Conservation (phyloP, 2,113 vertebrate species). For the Paraplagusia blochii region DNA sequence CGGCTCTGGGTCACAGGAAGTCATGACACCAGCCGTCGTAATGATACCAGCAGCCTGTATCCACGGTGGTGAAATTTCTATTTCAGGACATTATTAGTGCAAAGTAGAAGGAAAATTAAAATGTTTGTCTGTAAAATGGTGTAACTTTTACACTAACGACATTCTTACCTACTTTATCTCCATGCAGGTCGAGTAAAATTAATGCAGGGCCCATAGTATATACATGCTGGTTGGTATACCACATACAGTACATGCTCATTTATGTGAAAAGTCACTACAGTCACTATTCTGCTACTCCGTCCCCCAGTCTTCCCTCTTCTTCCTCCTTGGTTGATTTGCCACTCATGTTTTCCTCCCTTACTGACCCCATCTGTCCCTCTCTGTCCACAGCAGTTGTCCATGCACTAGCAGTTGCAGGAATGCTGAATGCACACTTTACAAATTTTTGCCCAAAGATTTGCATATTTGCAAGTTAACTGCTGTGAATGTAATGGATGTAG, state of each 20-base stretch:
- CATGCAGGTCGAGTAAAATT: too few relatives aligned
- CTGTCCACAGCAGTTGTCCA: constrained; percentile 63
- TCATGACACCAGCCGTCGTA: constrained; percentile 15
- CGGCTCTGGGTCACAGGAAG: constrained; percentile 46
- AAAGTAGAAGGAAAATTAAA: too few relatives aligned
- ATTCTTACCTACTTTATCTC: too few relatives aligned
- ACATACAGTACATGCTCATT: constrained; percentile 38
- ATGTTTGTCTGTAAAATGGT: too few relatives aligned
- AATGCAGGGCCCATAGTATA: too few relatives aligned
- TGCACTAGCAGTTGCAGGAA: constrained; percentile 62
- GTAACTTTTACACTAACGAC: too few relatives aligned
- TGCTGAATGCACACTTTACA: constrained; percentile 69
- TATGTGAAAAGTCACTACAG: constrained; percentile 32
- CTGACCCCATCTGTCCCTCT: constrained; percentile 38
- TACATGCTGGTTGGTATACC: too few relatives aligned
- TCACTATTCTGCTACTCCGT: constrained; percentile 41
- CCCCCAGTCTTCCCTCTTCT: constrained; percentile 18
- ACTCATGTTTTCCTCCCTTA: constrained; percentile 38
- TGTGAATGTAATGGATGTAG: constrained; percentile 63
- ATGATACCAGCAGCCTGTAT: constrained; percentile 11
- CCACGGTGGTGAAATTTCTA: constrained; percentile 17
- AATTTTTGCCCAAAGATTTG: constrained; percentile 76
- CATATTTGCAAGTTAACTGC: constrained; percentile 70
- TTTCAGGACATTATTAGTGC: too few relatives aligned
- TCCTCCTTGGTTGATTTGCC: constrained; percentile 35